Evolutionary conservation across 1,140 invertebrate genomes (phyloP).

Genomic region (Pogonomyrmex californicus): DNA sequence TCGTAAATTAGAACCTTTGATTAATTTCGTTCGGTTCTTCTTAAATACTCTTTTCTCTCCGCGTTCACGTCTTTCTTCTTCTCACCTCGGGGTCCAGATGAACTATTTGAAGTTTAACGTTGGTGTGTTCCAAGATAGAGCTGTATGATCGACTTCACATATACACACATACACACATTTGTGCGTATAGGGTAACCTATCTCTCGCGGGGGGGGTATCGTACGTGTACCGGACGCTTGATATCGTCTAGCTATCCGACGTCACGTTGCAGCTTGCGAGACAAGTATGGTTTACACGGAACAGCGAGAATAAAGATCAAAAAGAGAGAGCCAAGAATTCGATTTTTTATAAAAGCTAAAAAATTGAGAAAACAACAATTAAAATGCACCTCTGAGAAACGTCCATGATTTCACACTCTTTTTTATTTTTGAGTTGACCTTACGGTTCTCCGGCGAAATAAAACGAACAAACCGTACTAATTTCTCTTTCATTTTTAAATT

Average conservation of each 20-base stretch:
- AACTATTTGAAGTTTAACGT: constrained; percentile 42
- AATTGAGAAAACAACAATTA: not conserved
- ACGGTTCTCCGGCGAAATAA: no score
- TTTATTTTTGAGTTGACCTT: not conserved
- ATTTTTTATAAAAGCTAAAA: constrained; percentile 21
- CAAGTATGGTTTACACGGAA: constrained; percentile 20
- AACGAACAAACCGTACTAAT: not conserved
- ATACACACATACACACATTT: constrained; percentile 13
- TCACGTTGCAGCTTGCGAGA: constrained; percentile 30
- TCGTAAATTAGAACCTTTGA: constrained; percentile 48
- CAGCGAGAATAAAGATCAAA: constrained; percentile 3
- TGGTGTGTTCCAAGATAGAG: constrained; percentile 9
- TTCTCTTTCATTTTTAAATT: not conserved
- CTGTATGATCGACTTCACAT: constrained; percentile 15
- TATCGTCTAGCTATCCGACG: constrained; percentile 30
- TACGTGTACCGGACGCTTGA: constrained; percentile 37
- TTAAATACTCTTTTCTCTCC: constrained; percentile 49
- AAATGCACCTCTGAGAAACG: not conserved
- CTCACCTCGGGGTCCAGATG: not conserved
- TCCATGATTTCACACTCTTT: not conserved
- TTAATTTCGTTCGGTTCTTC: constrained; percentile 46
- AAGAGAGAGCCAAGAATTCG: not conserved
- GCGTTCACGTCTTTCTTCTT: not conserved
- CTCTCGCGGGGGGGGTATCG: not conserved
- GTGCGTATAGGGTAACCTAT: constrained; percentile 24